Base-by-base conservation (phyloP, 2,888 invertebrate species). In the Eutolmus rufibarbis region DNA sequence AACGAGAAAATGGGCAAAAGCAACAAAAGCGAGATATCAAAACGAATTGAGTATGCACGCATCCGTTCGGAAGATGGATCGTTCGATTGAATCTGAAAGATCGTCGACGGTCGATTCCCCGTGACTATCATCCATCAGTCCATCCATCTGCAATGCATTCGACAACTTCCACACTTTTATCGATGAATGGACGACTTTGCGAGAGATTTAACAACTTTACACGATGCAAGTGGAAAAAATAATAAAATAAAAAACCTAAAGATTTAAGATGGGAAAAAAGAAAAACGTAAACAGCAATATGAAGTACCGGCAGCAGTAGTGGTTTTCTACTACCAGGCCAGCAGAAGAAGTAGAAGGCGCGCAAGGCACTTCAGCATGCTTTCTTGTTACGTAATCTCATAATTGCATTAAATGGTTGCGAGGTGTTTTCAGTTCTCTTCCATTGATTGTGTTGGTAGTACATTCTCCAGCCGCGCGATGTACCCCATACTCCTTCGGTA, bases 381-480 rank as follows among this genome's bases (percentile, higher is more conserved):
- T 82, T 82, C 82, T 82, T 82, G 82, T 82, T 82, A 82, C 82
- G 82, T 37, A 82, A 82, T 82, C 66, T 66, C 82, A 82, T 82
- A 82, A 82, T 82, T 82, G 82, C 66, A 82, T 82, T 82, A 66
- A 82, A 82, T 82, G 82, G 82, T 57, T 34, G 19, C 56, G 37
- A 56, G 57, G 57, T 66, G 28, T 57, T 31, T 56, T 28, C 40
- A 19, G 19, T 23, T 82, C 82, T 37, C 57, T 56, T 37, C 57
- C 82, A 23, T 34, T 76, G n/a, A 43, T 43, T 66, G 66, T 28
- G 19, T 66, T 66, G 28, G 66, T 19, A 12, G 66, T 66, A 23
- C 66, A 66, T 66, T 66, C 66, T 66, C n/a, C 34, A 76, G 76
- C 5, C 8, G 76, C 31, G 14, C n/a, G 76, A 37, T 37, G 34